These are phyloP conservation scores for Austrolebias charrua DNA, from an alignment of 2,797 vertebrate species.

Conservation along the genomic window DNA sequence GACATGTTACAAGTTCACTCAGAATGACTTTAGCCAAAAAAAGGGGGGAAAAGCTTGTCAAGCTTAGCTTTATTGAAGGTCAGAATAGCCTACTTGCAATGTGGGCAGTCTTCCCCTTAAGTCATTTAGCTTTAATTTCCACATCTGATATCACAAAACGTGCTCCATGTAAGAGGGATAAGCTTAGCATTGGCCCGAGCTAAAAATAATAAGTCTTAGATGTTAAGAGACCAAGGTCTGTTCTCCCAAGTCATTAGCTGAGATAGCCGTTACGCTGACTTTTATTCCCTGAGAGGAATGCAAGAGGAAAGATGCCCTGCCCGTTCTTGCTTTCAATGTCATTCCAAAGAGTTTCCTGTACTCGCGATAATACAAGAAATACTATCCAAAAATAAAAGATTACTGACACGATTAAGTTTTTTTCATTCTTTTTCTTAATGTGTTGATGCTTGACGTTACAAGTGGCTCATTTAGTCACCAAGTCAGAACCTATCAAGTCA, in stretches of 20 bases:
- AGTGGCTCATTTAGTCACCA: conserved; percentile 54
- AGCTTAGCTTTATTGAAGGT: conserved; percentile 82
- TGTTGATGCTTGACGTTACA: conserved; percentile 16
- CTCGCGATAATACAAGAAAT: conserved; percentile 53
- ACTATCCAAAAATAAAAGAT: conserved; percentile 21
- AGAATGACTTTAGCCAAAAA: conserved; percentile 64
- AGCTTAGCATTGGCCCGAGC: conserved; percentile 81
- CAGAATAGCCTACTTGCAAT: conserved; percentile 83
- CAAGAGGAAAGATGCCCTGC: conserved; percentile 69
- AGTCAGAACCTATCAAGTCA: conserved; percentile 68
- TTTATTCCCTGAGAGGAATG: conserved; percentile 76
- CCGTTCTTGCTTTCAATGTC: conserved; percentile 81
- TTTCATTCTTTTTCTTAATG: neutral
- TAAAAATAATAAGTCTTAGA: conserved; percentile 88
- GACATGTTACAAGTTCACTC: conserved; percentile 53
- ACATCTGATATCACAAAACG: conserved; percentile 85
- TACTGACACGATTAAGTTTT: conserved; percentile 3
- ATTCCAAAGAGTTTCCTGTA: conserved; percentile 78
- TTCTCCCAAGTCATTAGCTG: conserved; percentile 87
- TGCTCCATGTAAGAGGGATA: conserved; percentile 82
- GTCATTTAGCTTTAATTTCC: conserved; percentile 87
- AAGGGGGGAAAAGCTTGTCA: conserved; percentile 68
- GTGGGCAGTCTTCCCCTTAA: conserved; percentile 83
- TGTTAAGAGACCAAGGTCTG: conserved; percentile 86
- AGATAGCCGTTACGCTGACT: conserved; percentile 82